Evolutionary conservation across 2,888 invertebrate species (phyloP), one percentile per base, ranked within the genome.

Genomic region (Watsonalla binaria): DNA sequence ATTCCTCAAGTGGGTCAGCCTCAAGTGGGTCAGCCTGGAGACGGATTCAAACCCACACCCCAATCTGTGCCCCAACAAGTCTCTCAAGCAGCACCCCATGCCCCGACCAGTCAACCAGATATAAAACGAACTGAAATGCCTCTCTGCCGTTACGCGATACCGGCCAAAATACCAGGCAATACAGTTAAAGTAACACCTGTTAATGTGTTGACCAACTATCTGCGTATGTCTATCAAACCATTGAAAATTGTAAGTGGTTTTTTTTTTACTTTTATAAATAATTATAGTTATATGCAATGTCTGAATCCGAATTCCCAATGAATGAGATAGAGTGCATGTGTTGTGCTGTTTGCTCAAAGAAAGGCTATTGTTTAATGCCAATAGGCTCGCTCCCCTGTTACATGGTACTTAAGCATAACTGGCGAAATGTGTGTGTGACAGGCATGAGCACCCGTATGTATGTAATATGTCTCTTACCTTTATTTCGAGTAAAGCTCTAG

Each of bases 141-240:
- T 9, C 7, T 61, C 5, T 76, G 76, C 51, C 65, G 66, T 8
- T 81, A 69, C 56, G 76, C 66, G 55, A 80, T 87, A 63, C 88
- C 89, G 0, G 54, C 55, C 0, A 88, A 81, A 59, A 73, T 80
- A n/a, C 92, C 93, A 0, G 78, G 80, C 6, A 61, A 51, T 5
- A 82, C 45, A 0, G 77, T 82, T 5, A 61, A 58, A 0, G 51
- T 63, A 4, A 65, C 55, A 46, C 13, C 9, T 0, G 57, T 93
- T 0, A 71, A 51, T 37, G 84, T 95, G 0, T 76, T 92, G 39
- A 92, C 93, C 0, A 96, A 96, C 70, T 95, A 95, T 78, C 78
- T 96, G 51, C 78, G 86, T 15, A 83, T 96, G 60, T 70, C 74
- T 7, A 84, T 94, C 52, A 82, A 89, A 56, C 85, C 92, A 47